Evolutionary conservation across 2,797 vertebrate genomes (phyloP), one percentile per base, ranked within the genome.

Genomic region (Sarcoramphus papa): DNA sequence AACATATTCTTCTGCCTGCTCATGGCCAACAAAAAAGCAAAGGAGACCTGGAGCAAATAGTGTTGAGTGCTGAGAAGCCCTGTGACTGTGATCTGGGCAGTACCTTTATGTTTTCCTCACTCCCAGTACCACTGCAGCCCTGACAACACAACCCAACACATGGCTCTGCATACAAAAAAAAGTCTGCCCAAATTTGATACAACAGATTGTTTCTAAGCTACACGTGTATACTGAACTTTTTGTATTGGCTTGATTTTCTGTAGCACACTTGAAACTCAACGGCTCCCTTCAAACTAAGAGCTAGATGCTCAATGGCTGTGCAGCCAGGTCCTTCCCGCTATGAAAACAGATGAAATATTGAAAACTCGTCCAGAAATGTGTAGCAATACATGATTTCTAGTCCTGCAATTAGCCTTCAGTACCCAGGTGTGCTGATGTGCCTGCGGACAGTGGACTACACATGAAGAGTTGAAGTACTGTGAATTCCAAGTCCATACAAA

Each of bases 151-250:
- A 40, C 53, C 10, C n/a, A 78, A 12, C 1, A 6, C 43, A 24
- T 14, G 31, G 27, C 23, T 80, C 35, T 80, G 35, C 45, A 27
- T 10, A 47, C n/a, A 68, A 60, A 51, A 6, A 80, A 16, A 64
- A 25, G 18, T 60, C 45, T 72, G n/a, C 33, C 12, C 53, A 53
- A 30, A 75, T 57, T 17, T 47, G 16, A 86, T 57, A 27, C 41
- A 30, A 54, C 2, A 12, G 27, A 57, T 31, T 57, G 41, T 68
- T 74, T 74, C 41, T 48, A 72, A 75, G 60, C 33, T 62, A 65
- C 19, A 10, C 0, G 0, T 20, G 8, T 41, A 77, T 48, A 78
- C 7, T 0, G 28, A 67, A 73, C 3, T 11, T 68, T 21, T 51
- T 25, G 10, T 33, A 60, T n/a, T 47, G 50, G 23, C n/a, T 80